phyloP scores from a whole-genome alignment of 2,113 vertebrate species.

The Engystomops pustulosus region DNA sequence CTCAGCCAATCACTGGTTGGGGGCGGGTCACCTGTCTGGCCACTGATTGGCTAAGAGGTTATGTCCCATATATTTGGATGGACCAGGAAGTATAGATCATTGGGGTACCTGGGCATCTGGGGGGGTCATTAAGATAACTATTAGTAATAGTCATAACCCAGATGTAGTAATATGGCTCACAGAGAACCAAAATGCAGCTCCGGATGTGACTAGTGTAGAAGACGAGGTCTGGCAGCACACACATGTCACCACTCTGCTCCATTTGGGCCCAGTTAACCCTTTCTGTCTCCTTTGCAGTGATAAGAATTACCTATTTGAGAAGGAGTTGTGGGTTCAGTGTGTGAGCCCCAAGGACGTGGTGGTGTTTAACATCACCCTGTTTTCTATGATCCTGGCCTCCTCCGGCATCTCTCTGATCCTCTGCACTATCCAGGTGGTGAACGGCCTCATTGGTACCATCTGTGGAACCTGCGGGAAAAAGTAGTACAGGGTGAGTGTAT shows the following conservation, averaged over 20 bases:
- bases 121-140: no score
- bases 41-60: no score
- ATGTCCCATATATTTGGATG: no score
- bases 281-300: not conserved
- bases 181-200: not conserved
- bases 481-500: not conserved
- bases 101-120: no score
- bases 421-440: slow-evolving; percentile 26
- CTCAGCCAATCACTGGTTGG: no score
- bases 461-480: slow-evolving; percentile 41
- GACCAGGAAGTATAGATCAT: no score
- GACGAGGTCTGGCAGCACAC: not conserved
- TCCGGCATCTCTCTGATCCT: slow-evolving; percentile 17
- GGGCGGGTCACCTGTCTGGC: no score
- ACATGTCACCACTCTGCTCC: not conserved
- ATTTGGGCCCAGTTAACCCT: slow-evolving; percentile 54
- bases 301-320: slow-evolving; percentile 20
- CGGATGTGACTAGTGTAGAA: not conserved
- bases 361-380: slow-evolving; percentile 31
- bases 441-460: slow-evolving; percentile 30
- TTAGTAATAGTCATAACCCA: not conserved
- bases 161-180: not conserved
- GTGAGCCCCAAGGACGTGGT: not conserved
- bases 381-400: slow-evolving; percentile 7
- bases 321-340: not conserved